phyloP scores from a whole-genome alignment of 2,888 invertebrate genomes.

The Eupithecia vulgata region DNA sequence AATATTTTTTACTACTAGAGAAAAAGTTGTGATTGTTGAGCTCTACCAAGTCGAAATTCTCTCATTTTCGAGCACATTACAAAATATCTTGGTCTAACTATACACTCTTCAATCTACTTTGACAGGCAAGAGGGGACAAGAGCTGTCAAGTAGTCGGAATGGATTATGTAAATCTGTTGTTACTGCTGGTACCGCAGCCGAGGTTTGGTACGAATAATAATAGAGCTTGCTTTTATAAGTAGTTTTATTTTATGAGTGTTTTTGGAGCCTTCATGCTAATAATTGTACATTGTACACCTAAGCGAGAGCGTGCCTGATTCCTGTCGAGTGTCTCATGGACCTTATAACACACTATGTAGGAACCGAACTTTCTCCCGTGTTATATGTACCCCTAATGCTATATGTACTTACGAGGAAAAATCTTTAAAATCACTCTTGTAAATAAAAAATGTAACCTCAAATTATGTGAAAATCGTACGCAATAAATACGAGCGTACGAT shows the following conservation, averaged over 20 bases:
- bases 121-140: slow-evolving; percentile 18
- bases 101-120: slow-evolving; percentile 16
- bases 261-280: not conserved
- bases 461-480: too few species aligned
- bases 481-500: too few species aligned
- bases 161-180: slow-evolving; percentile 25
- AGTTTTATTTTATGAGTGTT: slow-evolving; percentile 3
- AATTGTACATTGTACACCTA: too few species aligned
- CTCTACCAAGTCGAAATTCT: not conserved
- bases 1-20: not conserved
- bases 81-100: not conserved
- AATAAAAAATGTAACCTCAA: too few species aligned
- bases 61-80: not conserved
- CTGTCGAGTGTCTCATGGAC: too few species aligned
- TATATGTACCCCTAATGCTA: too few species aligned
- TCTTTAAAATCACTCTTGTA: too few species aligned
- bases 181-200: slow-evolving; percentile 3
- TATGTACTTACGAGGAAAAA: too few species aligned
- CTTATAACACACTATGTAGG: too few species aligned
- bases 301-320: too few species aligned
- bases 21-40: not conserved
- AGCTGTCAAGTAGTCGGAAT: slow-evolving; percentile 18
- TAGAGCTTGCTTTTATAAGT: slow-evolving; percentile 2
- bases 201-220: slow-evolving; percentile 18
- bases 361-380: too few species aligned